These are phyloP conservation scores for Platyura marginata DNA, from an alignment of 1,140 invertebrate species.

Conservation along the genomic window DNA sequence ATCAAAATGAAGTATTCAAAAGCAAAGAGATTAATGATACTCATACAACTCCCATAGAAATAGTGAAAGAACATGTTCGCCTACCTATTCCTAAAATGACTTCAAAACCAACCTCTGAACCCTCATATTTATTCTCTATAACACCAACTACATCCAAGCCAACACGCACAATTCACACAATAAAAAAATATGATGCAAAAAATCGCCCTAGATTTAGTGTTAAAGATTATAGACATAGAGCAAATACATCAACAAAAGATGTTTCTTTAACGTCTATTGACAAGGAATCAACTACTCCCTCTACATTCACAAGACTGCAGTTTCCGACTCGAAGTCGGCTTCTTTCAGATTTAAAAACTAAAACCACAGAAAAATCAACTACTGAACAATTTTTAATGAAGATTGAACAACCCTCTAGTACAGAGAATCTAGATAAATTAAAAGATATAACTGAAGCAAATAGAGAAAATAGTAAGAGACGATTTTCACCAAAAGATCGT, in stretches of 20 bases:
- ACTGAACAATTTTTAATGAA: no score
- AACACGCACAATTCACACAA: no score
- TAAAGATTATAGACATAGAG: slow-evolving; percentile 32
- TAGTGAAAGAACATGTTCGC: no score
- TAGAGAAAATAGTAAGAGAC: not conserved
- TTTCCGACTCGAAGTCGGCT: slow-evolving; percentile 19
- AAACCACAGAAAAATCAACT: not conserved
- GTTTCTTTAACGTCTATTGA: slow-evolving; percentile 24
- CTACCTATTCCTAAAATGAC: no score
- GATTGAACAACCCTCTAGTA: no score
- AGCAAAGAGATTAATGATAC: no score
- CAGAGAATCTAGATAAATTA: not conserved
- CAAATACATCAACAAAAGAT: slow-evolving; percentile 29
- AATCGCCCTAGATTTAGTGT: slow-evolving; percentile 36
- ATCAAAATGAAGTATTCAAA: no score
- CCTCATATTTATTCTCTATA: no score
- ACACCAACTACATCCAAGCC: no score
- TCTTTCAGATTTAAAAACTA: not conserved
- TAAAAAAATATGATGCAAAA: slow-evolving; percentile 13
- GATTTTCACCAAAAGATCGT: not conserved
- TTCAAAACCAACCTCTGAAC: no score
- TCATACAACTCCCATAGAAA: no score
- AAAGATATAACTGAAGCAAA: not conserved
- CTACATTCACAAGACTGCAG: slow-evolving; percentile 19
- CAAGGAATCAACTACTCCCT: slow-evolving; percentile 13